Evolutionary conservation across 2,888 invertebrate species (phyloP), one percentile per base, ranked within the genome.

Genomic region (Ophion ellenae): DNA sequence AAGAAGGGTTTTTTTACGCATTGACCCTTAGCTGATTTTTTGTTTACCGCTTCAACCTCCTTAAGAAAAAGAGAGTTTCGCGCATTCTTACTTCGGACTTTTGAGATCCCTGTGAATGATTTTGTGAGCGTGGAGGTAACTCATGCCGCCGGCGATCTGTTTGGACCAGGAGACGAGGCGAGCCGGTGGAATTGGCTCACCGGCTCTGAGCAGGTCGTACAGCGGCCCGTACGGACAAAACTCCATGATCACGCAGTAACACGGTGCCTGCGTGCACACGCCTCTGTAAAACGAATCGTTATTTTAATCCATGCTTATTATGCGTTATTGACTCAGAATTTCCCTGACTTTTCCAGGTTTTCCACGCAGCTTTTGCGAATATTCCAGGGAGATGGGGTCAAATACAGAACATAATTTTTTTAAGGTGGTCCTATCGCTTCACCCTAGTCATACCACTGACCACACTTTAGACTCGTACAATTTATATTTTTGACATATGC

Each of bases 31-130:
- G 24, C 2, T 1, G 24, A 5, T 2, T 45, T 47, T 47, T 6
- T n/a, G n/a, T 47, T 9, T 1, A 11, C 9, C 32, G 32, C 4
- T 32, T 32, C 32, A 32, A 32, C 32, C 4, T 32, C 32, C 32
- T 3, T 2, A 11, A 47, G 11, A 47, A 9, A 47, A 53, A 53
- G 14, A 53, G 14, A 53, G 5, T 5, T 53, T 40, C 9, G 40
- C 9, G 40, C 9, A 7, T 66, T 96, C 97, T 96, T 96, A 99
- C 99, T 99, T 99, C 70, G 99, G 99, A 93, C 99, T 99, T 95
- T 99, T 99, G 87, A 99, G 96, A 95, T 99, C 99, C 87, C 99
- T 95, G 93, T 99, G 99, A 91, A 99, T 99, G 90, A 99, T 99
- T 95, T 99, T 99, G 93, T 99, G 98, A 66, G 96, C 96, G 94